Evolutionary conservation across 2,113 vertebrate species (phyloP).

Genomic region (Pelobates fuscus): DNA sequence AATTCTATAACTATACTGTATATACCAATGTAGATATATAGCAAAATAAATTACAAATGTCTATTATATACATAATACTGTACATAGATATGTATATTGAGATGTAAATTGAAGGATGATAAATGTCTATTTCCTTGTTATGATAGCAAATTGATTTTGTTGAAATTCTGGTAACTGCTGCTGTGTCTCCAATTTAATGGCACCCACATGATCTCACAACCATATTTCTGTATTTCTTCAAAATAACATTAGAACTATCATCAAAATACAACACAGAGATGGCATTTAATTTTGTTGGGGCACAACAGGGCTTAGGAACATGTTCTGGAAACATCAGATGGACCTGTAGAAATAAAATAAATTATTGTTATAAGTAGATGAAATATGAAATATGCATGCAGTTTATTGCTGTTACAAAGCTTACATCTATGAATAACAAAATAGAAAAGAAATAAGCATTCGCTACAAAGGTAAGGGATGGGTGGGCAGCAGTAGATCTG

Average conservation of each 20-base stretch:
- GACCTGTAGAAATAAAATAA: constrained; percentile 72
- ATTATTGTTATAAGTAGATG: constrained; percentile 14
- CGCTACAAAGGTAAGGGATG: too few species aligned
- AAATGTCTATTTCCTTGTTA: constrained; percentile 60
- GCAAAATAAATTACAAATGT: constrained; percentile 93
- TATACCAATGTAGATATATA: constrained; percentile 67
- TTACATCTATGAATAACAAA: too few species aligned
- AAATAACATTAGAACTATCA: constrained; percentile 97
- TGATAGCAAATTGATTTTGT: constrained; percentile 57
- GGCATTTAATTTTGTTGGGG: constrained; percentile 96
- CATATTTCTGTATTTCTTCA: constrained; percentile 99
- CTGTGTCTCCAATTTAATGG: constrained; percentile 73
- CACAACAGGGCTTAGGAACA: constrained; percentile 97
- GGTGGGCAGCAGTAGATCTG: too few species aligned
- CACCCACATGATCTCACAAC: constrained; percentile 97
- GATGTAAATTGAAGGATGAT: constrained; percentile 1
- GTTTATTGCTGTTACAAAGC: too few species aligned
- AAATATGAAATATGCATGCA: background rate
- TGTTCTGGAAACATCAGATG: constrained; percentile 99
- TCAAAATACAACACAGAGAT: constrained; percentile 99
- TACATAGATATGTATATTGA: constrained; percentile 73
- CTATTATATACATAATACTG: constrained; percentile 94
- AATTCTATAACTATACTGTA: constrained; percentile 59
- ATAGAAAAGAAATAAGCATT: too few species aligned
- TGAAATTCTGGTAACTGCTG: constrained; percentile 58